These are phyloP conservation scores for Myiozetetes cayanensis DNA, from an alignment of 2,113 vertebrate species.

Conservation along the genomic window DNA sequence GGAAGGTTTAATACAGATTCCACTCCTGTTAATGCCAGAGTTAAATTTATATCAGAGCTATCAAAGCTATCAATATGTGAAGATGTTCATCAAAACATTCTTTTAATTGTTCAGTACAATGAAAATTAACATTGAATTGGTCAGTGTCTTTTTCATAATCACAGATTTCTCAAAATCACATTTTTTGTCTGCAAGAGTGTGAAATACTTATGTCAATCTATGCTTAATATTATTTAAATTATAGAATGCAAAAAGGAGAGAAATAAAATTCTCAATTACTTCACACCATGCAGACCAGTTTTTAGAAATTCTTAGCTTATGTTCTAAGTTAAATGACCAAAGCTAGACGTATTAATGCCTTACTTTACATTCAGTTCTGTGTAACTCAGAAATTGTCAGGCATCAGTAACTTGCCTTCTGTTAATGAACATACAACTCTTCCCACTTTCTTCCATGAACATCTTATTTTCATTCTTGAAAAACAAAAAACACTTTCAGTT, in stretches of 20 bases:
- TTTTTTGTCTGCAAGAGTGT: neutral
- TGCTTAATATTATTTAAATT: neutral
- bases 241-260: neutral
- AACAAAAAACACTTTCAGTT: neutral
- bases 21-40: neutral
- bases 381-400: neutral
- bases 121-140: neutral
- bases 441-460: neutral
- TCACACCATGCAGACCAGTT: neutral
- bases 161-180: neutral
- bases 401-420: neutral
- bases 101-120: neutral
- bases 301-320: neutral
- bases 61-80: neutral
- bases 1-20: neutral
- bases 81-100: neutral
- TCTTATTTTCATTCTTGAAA: neutral
- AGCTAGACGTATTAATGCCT: neutral
- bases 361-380: neutral
- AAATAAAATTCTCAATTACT: neutral
- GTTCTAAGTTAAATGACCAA: conserved; percentile 33
- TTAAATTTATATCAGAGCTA: neutral
- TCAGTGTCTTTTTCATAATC: neutral
- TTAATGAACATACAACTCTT: neutral
- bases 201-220: neutral